Conservation (phyloP, 2,797 vertebrate genomes). For the Spea hammondii region DNA sequence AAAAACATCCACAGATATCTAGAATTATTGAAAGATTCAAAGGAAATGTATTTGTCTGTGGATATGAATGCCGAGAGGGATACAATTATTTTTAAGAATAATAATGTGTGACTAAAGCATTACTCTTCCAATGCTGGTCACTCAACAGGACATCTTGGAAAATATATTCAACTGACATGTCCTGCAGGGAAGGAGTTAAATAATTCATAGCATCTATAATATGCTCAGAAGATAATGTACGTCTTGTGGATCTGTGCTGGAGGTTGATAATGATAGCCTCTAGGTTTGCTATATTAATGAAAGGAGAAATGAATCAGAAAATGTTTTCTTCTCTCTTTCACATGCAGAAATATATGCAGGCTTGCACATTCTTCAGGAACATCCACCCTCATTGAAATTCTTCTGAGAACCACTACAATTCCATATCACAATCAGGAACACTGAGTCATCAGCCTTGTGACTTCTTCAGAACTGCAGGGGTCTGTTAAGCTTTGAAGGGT, state of each 20-base stretch:
- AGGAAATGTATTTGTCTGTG: no score
- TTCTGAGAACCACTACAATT: neutral
- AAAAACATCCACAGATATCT: no score
- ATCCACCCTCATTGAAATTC: slow-evolving; percentile 18
- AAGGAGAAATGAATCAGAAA: neutral
- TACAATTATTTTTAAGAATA: no score
- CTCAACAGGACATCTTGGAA: slow-evolving; percentile 7
- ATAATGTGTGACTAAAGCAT: no score
- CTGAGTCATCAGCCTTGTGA: neutral
- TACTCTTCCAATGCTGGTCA: neutral
- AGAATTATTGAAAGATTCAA: no score
- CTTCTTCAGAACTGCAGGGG: neutral
- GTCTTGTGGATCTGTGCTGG: neutral
- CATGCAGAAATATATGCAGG: neutral
- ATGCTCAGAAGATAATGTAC: slow-evolving; percentile 5
- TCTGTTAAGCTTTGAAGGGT: neutral
- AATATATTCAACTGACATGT: slow-evolving; percentile 23
- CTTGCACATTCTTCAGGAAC: slow-evolving; percentile 10
- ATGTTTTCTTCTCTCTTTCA: neutral
- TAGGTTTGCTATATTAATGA: slow-evolving; percentile 13
- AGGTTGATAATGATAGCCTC: slow-evolving; percentile 2
- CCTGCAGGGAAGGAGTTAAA: slow-evolving; percentile 39
- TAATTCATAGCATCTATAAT: slow-evolving; percentile 34
- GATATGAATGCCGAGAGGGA: no score
- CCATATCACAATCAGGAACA: neutral